A percentile compares a stretch with the other conserved stretches of the same genome.
phyloP scores from a whole-genome alignment of 2,797 vertebrate species.

The Neosilurus mollespiculum region DNA sequence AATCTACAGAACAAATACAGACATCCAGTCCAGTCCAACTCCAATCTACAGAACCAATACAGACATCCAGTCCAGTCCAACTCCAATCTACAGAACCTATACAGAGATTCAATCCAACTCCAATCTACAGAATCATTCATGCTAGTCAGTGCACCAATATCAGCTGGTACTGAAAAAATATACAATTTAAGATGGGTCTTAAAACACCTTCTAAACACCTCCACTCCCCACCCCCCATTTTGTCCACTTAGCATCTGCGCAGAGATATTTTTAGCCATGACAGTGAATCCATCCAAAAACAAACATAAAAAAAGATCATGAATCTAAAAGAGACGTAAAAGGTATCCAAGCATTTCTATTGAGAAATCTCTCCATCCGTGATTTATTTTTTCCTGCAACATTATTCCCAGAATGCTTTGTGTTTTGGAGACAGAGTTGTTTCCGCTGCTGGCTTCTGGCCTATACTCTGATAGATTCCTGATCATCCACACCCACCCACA shows the following conservation, averaged over 20 bases:
- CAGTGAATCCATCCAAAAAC: background rate
- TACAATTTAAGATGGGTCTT: background rate
- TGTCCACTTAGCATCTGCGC: background rate
- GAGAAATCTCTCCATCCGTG: background rate
- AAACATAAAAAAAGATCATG: background rate
- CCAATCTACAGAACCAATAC: too few relatives aligned
- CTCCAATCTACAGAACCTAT: too few relatives aligned
- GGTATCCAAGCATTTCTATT: background rate
- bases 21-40: too few relatives aligned
- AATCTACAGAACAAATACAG: too few relatives aligned
- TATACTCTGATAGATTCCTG: conserved; percentile 12
- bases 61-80: too few relatives aligned
- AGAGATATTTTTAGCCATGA: background rate
- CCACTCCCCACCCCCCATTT: too few relatives aligned
- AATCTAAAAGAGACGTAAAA: background rate
- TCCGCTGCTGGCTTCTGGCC: conserved; percentile 7
- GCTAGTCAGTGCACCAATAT: background rate
- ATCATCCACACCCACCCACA: background rate
- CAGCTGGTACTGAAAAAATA: background rate
- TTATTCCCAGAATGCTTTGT: conserved; percentile 35
- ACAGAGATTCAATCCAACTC: background rate
- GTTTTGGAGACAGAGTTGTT: conserved; percentile 23
- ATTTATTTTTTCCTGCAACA: conserved; percentile 45
- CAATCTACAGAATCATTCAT: background rate
- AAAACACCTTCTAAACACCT: background rate